Base-by-base conservation (phyloP, 1,140 invertebrate species). In the Drosophila lowei region DNA sequence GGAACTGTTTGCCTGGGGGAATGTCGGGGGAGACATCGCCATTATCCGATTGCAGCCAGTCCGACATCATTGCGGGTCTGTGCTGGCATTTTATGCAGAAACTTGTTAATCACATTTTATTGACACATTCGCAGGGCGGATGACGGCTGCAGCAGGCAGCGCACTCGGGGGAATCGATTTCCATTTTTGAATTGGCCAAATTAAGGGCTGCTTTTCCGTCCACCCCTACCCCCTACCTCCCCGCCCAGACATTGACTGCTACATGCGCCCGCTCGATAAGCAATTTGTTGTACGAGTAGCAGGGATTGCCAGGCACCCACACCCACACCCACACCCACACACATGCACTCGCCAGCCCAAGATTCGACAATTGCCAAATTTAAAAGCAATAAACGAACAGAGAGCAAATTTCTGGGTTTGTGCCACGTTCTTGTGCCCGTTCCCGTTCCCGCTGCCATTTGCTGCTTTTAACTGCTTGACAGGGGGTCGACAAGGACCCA, bases 121-220 rank as follows among this genome's bases (percentile, higher is more conserved):
- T 86, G 83, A 81, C 83, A 86, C 83, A 78, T 68, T 52, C 38
- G 60, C 25, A 21, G 30, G 6, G 23, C 25, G 42, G 25, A 3
- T 16, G 13, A n/a, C 28, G 11, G 11, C 34, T 38, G 34, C 34
- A 38, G 34, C 30, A 30, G 34, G 11, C 11, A 13, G 34, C 11
- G 16, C 15, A 65, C 83, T 79, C 83, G 66, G 58, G 83, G 83
- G 83, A 88, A 79, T 88, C 84, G 83, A 83, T 88, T 88, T 88
- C 83, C 83, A 88, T 88, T 88, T 88, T 88, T 88, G 88, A 88
- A 88, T 88, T 88, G 83, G 83, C 56, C 83, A 88, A 88, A 88
- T 88, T 88, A 88, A 88, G 83, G 83, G 83, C 83, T 77, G 81
- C 60, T 79, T 58, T 57, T 50, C 43, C 28, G 8, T 48, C 34